phyloP scores from a whole-genome alignment of 2,888 invertebrate genomes.

The Andrena trimmerana region DNA sequence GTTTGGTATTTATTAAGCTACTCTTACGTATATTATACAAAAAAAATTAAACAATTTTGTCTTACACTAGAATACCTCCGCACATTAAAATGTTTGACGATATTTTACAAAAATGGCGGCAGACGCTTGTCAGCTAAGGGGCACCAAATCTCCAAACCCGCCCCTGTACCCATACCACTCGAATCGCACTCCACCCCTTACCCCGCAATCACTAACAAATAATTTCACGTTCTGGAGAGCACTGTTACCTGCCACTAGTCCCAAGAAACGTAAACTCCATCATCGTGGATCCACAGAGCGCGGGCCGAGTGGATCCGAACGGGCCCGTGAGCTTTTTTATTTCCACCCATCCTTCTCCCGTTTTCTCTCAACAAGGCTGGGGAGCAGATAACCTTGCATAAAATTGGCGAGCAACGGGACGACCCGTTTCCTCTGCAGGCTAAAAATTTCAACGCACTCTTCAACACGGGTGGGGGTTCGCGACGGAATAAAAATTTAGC shows the following conservation, averaged over 20 bases:
- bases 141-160: too few species aligned
- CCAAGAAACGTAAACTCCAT: conserved; percentile 2
- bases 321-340: conserved; percentile 23
- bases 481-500: conserved; percentile 26
- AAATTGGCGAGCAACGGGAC: conserved; percentile 46
- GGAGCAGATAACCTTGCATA: conserved; percentile 38
- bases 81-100: too few species aligned
- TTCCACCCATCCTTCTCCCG: not conserved
- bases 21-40: too few species aligned
- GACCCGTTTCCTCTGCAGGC: conserved; percentile 34
- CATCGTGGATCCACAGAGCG: not conserved
- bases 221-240: too few species aligned
- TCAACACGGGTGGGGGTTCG: conserved; percentile 27
- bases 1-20: too few species aligned
- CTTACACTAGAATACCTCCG: too few species aligned
- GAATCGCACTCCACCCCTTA: too few species aligned
- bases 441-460: conserved; percentile 48
- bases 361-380: conserved; percentile 15
- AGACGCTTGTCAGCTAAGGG: too few species aligned
- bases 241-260: not conserved
- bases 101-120: too few species aligned
- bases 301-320: conserved; percentile 4
- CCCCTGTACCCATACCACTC: too few species aligned
- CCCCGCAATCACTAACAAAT: too few species aligned
- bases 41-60: too few species aligned